Evolutionary conservation across 2,888 invertebrate genomes (phyloP).

Genomic region (Lepidochrysops patricia): DNA sequence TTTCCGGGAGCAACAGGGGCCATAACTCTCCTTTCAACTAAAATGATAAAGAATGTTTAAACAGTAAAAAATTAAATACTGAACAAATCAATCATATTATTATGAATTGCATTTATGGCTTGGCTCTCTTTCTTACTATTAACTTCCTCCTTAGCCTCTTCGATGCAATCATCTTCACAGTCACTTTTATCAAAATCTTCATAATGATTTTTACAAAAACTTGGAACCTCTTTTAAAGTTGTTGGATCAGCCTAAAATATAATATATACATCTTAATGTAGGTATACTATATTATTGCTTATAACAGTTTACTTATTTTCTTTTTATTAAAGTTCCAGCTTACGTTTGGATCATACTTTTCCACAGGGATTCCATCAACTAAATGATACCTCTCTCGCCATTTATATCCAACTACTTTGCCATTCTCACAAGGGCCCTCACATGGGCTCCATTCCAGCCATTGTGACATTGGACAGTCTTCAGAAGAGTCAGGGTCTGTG

Average conservation of each 20-base stretch:
- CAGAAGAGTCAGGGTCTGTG: slow-evolving; percentile 40
- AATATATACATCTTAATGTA: neutral
- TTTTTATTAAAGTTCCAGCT: slow-evolving; percentile 22
- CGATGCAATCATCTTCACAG: slow-evolving; percentile 46
- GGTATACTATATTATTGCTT: too few species aligned
- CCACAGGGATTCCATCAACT: slow-evolving; percentile 53
- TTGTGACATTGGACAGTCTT: slow-evolving; percentile 49
- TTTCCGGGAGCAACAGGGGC: slow-evolving; percentile 40
- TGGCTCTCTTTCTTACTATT: slow-evolving; percentile 14
- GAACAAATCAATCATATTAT: neutral
- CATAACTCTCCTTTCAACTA: slow-evolving; percentile 50
- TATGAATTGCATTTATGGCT: too few species aligned
- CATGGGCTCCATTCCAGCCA: slow-evolving; percentile 58
- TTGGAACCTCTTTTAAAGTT: slow-evolving; percentile 44
- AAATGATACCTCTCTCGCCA: slow-evolving; percentile 56
- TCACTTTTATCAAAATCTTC: slow-evolving; percentile 44
- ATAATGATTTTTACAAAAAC: slow-evolving; percentile 46
- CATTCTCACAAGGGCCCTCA: slow-evolving; percentile 48
- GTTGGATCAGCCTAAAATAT: slow-evolving; percentile 36
- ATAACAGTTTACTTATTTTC: neutral
- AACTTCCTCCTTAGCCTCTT: slow-evolving; percentile 26
- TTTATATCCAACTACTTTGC: slow-evolving; percentile 40
- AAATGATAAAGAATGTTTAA: slow-evolving; percentile 22
- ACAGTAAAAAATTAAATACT: slow-evolving; percentile 15
- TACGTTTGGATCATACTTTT: slow-evolving; percentile 56